A percentile compares a stretch with the other conserved stretches of the same genome.
Evolutionary conservation across 2,888 invertebrate genomes (phyloP).

Genomic region (Aphrophora alni): DNA sequence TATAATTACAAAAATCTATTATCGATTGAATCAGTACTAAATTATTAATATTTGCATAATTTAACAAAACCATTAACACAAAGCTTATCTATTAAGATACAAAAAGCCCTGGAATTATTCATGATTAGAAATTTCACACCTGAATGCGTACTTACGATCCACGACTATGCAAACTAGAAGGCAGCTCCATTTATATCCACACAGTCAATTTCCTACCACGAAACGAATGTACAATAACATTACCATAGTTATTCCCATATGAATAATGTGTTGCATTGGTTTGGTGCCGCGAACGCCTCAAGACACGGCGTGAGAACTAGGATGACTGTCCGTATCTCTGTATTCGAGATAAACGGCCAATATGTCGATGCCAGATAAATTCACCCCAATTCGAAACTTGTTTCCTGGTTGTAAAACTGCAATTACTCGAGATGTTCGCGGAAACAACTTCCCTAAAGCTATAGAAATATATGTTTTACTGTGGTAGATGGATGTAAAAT

Average conservation of each 20-base stretch:
- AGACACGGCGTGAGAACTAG: background rate
- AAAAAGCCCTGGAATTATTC: background rate
- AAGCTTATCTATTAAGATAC: background rate
- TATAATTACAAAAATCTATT: too few relatives aligned
- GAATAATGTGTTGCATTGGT: background rate
- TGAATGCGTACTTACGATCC: background rate
- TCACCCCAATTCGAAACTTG: background rate
- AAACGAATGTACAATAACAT: background rate
- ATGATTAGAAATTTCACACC: background rate
- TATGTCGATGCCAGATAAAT: background rate
- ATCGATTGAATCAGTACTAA: too few relatives aligned
- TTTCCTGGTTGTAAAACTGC: background rate
- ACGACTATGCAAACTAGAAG: background rate
- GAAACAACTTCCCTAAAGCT: too few relatives aligned
- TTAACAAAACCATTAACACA: background rate
- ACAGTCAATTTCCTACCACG: background rate
- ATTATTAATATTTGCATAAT: too few relatives aligned
- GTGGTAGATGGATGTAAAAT: background rate
- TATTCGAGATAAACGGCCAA: background rate
- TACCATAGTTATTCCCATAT: background rate
- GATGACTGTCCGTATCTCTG: background rate
- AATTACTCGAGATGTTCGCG: too few relatives aligned
- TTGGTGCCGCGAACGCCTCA: background rate
- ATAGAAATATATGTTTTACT: background rate
- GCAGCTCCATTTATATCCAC: background rate